Conservation (phyloP, 1,140 invertebrate genomes). For the Papilio helenus region DNA sequence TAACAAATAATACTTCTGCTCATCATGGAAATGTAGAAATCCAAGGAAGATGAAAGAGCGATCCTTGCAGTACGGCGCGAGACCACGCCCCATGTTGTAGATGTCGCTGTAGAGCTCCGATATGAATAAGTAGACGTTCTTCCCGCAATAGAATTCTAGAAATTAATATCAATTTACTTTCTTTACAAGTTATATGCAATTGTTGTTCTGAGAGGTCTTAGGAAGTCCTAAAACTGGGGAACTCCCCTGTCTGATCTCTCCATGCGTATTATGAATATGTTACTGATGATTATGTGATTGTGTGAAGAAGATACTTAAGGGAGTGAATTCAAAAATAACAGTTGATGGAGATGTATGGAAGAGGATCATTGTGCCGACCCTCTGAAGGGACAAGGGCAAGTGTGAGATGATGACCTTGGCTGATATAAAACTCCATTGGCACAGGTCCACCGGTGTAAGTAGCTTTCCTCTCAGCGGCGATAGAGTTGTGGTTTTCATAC, state of each 20-base stretch:
- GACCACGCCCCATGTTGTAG: conserved; percentile 67
- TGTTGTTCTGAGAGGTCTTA: too few species aligned
- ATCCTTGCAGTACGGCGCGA: conserved; percentile 72
- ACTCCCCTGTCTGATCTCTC: too few species aligned
- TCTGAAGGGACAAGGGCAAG: too few species aligned
- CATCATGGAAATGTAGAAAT: conserved; percentile 72
- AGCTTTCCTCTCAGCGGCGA: conserved; percentile 71
- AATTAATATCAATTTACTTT: background rate
- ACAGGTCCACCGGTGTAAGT: conserved; percentile 74
- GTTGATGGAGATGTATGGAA: too few species aligned
- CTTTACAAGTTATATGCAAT: background rate
- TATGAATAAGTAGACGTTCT: conserved; percentile 71
- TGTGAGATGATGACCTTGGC: conserved; percentile 60
- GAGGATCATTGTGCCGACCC: too few species aligned
- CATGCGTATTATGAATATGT: too few species aligned
- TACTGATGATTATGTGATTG: too few species aligned
- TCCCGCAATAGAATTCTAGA: conserved; percentile 73
- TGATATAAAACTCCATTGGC: conserved; percentile 75
- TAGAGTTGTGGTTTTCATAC: conserved; percentile 78
- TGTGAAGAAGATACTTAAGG: too few species aligned
- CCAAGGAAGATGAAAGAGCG: conserved; percentile 71
- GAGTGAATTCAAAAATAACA: too few species aligned
- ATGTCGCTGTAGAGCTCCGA: conserved; percentile 75
- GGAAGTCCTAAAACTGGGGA: too few species aligned
- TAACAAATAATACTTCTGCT: conserved; percentile 70